Evolutionary conservation across 2,888 invertebrate species (phyloP).

Genomic region (Pristionchus entomophagus): DNA sequence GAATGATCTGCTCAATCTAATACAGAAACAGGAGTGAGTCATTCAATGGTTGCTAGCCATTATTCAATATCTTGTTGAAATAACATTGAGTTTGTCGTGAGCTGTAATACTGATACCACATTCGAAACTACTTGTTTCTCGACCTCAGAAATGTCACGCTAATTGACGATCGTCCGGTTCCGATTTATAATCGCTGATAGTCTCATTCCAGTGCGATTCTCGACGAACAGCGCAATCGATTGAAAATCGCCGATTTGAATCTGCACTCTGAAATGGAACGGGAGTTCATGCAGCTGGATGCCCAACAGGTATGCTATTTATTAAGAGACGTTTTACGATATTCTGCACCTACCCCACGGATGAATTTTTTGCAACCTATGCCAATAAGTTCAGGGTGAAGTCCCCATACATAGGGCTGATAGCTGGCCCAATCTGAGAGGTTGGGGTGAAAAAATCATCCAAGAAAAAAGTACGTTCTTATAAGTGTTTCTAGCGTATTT

Average conservation of each 20-base stretch:
- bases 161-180: no score
- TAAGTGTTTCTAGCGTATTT: no score
- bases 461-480: no score
- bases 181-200: no score
- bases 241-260: constrained; percentile 50
- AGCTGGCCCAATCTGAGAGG: no score
- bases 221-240: constrained; percentile 16
- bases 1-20: constrained; percentile 20
- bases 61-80: neutral
- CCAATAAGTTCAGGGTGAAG: no score
- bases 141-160: no score
- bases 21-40: constrained; percentile 44
- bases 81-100: neutral
- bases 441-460: no score
- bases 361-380: no score
- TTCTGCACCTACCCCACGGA: no score
- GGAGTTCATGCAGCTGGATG: constrained; percentile 60
- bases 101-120: no score
- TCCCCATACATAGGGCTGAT: neutral
- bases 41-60: neutral
- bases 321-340: neutral
- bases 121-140: no score
- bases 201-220: constrained; percentile 21
- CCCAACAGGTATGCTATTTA: constrained; percentile 53
- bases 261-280: constrained; percentile 55